A percentile compares a stretch with the other conserved stretches of the same genome.
phyloP scores from a whole-genome alignment of 2,888 invertebrate species.

The Cosmopolites sordidus region DNA sequence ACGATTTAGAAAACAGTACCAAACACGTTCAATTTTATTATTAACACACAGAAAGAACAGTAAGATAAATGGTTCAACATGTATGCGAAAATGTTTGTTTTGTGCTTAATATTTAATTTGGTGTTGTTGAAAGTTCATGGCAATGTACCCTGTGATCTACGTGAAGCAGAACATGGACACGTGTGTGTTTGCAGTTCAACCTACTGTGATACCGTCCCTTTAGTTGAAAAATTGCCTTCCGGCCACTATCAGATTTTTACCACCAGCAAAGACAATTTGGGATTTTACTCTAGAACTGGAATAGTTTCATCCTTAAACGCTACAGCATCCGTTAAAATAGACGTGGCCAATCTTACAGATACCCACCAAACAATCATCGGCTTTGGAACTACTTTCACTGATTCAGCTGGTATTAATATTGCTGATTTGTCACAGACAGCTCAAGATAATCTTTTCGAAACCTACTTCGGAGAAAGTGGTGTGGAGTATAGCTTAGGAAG shows the following conservation, averaged over 20 bases:
- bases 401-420: constrained; percentile 62
- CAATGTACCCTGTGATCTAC: constrained; percentile 13
- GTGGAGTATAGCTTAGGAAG: constrained; percentile 75
- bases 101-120: too few species aligned
- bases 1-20: too few species aligned
- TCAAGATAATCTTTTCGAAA: constrained; percentile 53
- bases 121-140: not conserved
- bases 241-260: constrained; percentile 41
- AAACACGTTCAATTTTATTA: too few species aligned
- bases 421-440: constrained; percentile 53
- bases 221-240: constrained; percentile 16
- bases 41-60: too few species aligned
- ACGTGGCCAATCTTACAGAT: constrained; percentile 10
- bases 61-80: too few species aligned
- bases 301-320: constrained; percentile 33
- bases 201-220: constrained; percentile 48
- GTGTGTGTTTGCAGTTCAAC: constrained; percentile 48
- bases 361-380: constrained; percentile 65
- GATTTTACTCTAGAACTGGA: constrained; percentile 52
- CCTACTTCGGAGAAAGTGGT: constrained; percentile 68
- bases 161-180: constrained; percentile 23
- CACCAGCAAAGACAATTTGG: constrained; percentile 50
- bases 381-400: constrained; percentile 84
- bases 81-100: too few species aligned
- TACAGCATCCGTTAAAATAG: constrained; percentile 7